Evolutionary conservation across 1,140 invertebrate species (phyloP).

Genomic region (Nilaparvata lugens): DNA sequence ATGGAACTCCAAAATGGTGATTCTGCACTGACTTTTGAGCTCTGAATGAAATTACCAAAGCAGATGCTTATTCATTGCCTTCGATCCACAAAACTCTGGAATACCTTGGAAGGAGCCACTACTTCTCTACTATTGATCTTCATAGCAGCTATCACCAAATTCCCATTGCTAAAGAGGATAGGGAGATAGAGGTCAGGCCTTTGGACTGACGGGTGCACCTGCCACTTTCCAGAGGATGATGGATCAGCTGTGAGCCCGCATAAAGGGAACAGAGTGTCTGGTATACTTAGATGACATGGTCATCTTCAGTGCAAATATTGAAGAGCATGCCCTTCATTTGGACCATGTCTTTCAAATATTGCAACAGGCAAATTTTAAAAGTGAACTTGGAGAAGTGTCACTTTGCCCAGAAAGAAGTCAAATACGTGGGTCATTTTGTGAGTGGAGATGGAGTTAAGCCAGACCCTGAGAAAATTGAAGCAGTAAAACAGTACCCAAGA

Average conservation of each 20-base stretch:
- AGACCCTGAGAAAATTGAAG: constrained; percentile 32
- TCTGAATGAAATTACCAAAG: constrained; percentile 35
- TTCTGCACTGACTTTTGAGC: constrained; percentile 32
- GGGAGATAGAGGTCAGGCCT: constrained; percentile 28
- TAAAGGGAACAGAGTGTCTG: constrained; percentile 14
- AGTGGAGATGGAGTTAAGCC: constrained; percentile 27
- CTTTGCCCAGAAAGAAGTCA: constrained; percentile 21
- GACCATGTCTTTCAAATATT: too few species aligned
- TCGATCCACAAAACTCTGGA: constrained; percentile 36
- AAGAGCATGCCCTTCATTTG: neutral
- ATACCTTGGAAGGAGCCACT: constrained; percentile 35
- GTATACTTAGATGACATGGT: constrained; percentile 36
- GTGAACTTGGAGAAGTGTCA: constrained; percentile 20
- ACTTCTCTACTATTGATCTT: constrained; percentile 41
- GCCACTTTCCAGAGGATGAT: constrained; percentile 14
- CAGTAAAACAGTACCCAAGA: constrained; percentile 29
- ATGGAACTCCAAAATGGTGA: too few species aligned
- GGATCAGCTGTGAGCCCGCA: constrained; percentile 24
- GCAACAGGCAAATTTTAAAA: neutral
- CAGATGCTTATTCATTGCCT: constrained; percentile 36
- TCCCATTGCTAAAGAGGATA: constrained; percentile 14
- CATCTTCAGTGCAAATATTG: constrained; percentile 17
- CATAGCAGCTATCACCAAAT: constrained; percentile 31
- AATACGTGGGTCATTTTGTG: constrained; percentile 35
- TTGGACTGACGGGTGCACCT: constrained; percentile 24